Percentiles rank a stretch among this genome's conserved stretches.
Evolutionary conservation across 1,140 invertebrate species (phyloP).

Genomic region (Chironomus striatipennis): DNA sequence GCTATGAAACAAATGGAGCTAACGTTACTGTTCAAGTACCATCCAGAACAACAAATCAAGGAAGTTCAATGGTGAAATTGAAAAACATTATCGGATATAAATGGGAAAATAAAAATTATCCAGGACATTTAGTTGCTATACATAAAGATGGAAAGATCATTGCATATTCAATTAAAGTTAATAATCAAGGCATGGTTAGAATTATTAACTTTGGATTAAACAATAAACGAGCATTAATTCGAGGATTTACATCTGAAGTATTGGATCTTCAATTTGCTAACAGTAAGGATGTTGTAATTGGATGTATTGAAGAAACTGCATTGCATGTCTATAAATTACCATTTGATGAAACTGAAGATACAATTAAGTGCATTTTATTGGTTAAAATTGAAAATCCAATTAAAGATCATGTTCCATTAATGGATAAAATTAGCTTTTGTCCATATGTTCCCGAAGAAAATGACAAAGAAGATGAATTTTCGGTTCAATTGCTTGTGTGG

Average conservation of each 20-base stretch:
- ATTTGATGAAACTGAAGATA: slow-evolving; percentile 53
- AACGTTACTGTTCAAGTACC: slow-evolving; percentile 62
- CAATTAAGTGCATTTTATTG: slow-evolving; percentile 48
- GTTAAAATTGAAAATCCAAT: slow-evolving; percentile 43
- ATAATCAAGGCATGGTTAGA: slow-evolving; percentile 62
- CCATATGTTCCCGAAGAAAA: slow-evolving; percentile 70
- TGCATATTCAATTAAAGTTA: slow-evolving; percentile 86
- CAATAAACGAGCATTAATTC: slow-evolving; percentile 69
- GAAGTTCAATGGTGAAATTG: slow-evolving; percentile 81
- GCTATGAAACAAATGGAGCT: slow-evolving; percentile 53
- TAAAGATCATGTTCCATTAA: slow-evolving; percentile 33
- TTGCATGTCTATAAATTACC: slow-evolving; percentile 60
- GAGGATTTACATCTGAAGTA: slow-evolving; percentile 74
- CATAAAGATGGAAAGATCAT: slow-evolving; percentile 77
- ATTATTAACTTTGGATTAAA: slow-evolving; percentile 67
- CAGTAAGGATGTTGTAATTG: slow-evolving; percentile 67
- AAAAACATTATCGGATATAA: slow-evolving; percentile 86
- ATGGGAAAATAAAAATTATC: slow-evolving; percentile 81
- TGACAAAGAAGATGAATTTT: slow-evolving; percentile 56
- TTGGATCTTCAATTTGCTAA: slow-evolving; percentile 86
- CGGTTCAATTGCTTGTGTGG: slow-evolving; percentile 69
- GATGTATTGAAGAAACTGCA: slow-evolving; percentile 75
- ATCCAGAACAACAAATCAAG: slow-evolving; percentile 55
- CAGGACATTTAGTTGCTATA: slow-evolving; percentile 78
- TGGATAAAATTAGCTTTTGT: slow-evolving; percentile 73